Base-by-base conservation (phyloP, 1,140 invertebrate species). In the Drosophila biarmipes region DNA sequence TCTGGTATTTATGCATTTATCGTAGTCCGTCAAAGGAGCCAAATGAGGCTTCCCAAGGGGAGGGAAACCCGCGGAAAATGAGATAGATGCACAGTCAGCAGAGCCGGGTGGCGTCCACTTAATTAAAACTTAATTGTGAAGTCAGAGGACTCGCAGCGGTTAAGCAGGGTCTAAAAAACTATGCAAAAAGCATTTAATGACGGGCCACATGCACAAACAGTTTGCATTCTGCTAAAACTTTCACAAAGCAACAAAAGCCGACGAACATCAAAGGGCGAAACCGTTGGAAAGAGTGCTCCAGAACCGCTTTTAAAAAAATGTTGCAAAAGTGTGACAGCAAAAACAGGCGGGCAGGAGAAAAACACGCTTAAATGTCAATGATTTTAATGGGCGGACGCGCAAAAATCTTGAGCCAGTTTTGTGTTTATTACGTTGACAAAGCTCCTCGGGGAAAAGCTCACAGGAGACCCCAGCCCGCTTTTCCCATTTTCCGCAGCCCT, bases 341-440 rank as follows among this genome's bases (percentile, higher is more conserved):
- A 73, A 62, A 27, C 27, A 34, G 71, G n/a, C 24, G n/a, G 54
- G 19, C 54, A 27, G 27, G 14, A 64, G 17, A 73, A 68, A 68
- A 68, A 68, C 75, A 66, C 84, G 76, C 76, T 87, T 89, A 87
- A 87, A 87, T 87, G 84, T 87, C 84, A 87, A 89, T 87, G 84
- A 87, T 87, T 87, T 87, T 87, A 87, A 87, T 87, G 84, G 84
- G 82, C 82, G 82, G 84, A 89, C 82, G 84, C 80, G 79, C 78
- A 89, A 84, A 84, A 87, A 80, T 87, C 84, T 87, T 89, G 84
- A 87, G 84, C 84, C 84, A 87, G 78, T 87, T 87, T 89, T 89
- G 51, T 74, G 81, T 85, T 85, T 86, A 86, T 85, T 85, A 86
- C 72, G 73, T 77, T 78, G 75, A 62, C 72, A 80, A 80, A 55